Percentiles rank a stretch among this genome's conserved stretches.
Conservation (phyloP, 2,113 vertebrate species). For the Campylomormyrus tamandua region DNA sequence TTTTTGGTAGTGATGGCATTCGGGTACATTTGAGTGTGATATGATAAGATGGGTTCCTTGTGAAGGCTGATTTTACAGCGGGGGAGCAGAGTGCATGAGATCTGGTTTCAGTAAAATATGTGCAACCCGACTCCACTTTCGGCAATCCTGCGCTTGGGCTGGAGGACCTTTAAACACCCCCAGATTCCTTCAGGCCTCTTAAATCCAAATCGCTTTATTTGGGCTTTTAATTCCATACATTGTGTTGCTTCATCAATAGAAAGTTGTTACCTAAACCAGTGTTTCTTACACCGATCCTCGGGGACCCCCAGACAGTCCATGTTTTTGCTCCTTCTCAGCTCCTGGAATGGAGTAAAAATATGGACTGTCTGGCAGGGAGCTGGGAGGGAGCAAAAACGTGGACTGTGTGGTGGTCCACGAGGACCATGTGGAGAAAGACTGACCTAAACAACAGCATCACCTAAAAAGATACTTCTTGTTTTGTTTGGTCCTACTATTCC, state of each 20-base stretch:
- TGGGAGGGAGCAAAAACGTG: neutral
- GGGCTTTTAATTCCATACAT: neutral
- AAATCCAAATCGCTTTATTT: neutral
- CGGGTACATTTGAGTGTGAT: slow-evolving; percentile 15
- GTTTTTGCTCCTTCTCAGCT: neutral
- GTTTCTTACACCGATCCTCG: neutral
- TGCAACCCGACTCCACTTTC: slow-evolving; percentile 8
- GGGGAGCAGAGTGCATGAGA: neutral
- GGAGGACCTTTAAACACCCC: neutral
- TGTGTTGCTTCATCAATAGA: neutral
- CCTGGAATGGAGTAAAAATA: neutral
- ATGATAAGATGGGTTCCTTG: neutral
- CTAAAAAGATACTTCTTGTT: neutral
- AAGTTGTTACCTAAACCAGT: neutral
- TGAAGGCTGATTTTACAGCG: neutral
- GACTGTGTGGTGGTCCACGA: neutral
- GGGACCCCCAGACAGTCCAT: neutral
- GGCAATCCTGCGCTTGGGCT: neutral
- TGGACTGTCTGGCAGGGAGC: neutral
- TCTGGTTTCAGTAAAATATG: neutral
- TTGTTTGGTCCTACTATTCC: neutral
- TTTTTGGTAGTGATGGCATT: neutral
- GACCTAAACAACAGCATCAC: neutral
- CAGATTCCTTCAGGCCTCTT: neutral
- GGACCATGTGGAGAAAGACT: neutral